phyloP scores from a whole-genome alignment of 2,888 invertebrate genomes.

The Seira musarum region DNA sequence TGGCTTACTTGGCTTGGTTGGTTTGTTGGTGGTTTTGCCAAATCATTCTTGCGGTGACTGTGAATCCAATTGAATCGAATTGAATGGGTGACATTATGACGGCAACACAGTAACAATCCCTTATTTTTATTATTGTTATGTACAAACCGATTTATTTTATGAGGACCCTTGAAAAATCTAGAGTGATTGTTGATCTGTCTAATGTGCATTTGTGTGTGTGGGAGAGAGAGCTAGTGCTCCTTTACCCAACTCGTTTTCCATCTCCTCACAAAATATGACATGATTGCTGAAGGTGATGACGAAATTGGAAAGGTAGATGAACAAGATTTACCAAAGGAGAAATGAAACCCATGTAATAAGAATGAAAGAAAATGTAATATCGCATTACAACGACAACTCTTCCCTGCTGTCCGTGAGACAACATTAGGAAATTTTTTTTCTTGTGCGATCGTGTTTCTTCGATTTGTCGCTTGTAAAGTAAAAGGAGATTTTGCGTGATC shows the following conservation, averaged over 20 bases:
- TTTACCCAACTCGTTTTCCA: constrained; percentile 1
- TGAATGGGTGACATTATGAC: constrained; percentile 18
- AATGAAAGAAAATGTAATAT: constrained; percentile 27
- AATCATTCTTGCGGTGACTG: background rate
- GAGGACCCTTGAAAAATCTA: constrained; percentile 48
- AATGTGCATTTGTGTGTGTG: constrained; percentile 17
- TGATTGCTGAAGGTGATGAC: constrained; percentile 23
- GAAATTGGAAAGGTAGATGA: constrained; percentile 51
- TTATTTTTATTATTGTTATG: constrained; percentile 14
- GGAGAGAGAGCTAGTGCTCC: background rate
- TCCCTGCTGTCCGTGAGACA: constrained; percentile 15
- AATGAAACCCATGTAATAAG: constrained; percentile 13
- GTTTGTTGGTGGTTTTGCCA: constrained; percentile 14
- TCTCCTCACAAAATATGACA: constrained; percentile 7
- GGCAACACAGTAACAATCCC: background rate
- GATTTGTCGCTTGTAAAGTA: constrained; percentile 27
- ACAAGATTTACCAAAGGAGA: constrained; percentile 26
- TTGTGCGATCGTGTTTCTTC: constrained; percentile 44
- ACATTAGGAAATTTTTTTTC: background rate
- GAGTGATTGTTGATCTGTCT: constrained; percentile 5
- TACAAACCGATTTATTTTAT: constrained; percentile 35
- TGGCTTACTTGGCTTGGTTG: no score
- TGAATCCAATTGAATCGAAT: no score
- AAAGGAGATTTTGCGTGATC: constrained; percentile 35
- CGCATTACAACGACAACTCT: constrained; percentile 19